phyloP scores from a whole-genome alignment of 2,797 vertebrate genomes.

The Sebastes melanostomus region DNA sequence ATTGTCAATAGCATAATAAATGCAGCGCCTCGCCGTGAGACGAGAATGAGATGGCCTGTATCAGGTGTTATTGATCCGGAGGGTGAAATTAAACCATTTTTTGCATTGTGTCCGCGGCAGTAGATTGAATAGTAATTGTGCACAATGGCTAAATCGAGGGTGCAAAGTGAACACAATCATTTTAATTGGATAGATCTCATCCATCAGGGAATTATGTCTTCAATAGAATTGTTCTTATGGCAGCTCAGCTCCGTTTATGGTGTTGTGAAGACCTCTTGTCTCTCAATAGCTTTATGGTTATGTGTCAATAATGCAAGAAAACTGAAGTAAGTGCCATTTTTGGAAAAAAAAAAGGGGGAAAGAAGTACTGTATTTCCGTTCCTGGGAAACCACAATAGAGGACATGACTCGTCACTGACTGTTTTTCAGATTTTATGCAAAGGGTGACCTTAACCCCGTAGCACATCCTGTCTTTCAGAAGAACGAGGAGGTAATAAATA shows the following conservation, averaged over 20 bases:
- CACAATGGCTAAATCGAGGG: constrained; percentile 63
- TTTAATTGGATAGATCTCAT: constrained; percentile 62
- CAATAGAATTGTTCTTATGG: constrained; percentile 29
- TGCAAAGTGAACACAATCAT: constrained; percentile 60
- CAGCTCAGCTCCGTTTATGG: constrained; percentile 3
- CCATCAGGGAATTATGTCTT: constrained; percentile 50
- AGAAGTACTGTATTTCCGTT: background rate
- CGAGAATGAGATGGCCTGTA: constrained; percentile 60
- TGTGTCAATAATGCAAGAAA: background rate
- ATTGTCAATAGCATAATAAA: constrained; percentile 73
- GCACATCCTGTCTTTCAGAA: constrained; percentile 8
- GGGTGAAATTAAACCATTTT: constrained; percentile 75
- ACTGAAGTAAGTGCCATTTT: constrained; percentile 1
- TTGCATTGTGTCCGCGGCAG: constrained; percentile 58
- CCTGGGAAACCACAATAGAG: background rate
- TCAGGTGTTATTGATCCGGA: constrained; percentile 73
- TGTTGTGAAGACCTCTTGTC: constrained; percentile 10
- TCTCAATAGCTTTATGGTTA: background rate
- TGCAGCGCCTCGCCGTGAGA: constrained; percentile 58
- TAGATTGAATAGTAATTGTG: constrained; percentile 73
- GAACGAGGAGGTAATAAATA: constrained; percentile 41
- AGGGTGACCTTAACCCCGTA: constrained; percentile 15
- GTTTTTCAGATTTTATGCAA: constrained; percentile 13
- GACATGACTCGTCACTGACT: background rate
- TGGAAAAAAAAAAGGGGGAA: background rate